These are phyloP conservation scores for Ara ararauna DNA, from an alignment of 2,797 vertebrate genomes.

Conservation along the genomic window DNA sequence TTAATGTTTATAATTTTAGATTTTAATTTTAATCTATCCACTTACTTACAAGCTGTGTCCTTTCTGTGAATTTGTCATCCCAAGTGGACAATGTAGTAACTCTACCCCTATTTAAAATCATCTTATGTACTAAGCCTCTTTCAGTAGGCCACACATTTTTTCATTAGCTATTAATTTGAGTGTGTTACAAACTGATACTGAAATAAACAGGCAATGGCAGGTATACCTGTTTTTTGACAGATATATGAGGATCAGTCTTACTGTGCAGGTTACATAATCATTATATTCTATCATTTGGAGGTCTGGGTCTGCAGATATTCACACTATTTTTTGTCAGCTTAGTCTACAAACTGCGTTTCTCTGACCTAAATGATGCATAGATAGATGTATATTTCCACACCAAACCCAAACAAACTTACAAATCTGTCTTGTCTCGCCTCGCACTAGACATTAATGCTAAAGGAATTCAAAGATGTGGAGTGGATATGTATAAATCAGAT, in stretches of 20 bases:
- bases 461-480: background rate
- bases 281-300: background rate
- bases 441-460: background rate
- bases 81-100: background rate
- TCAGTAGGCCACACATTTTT: background rate
- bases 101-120: background rate
- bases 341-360: background rate
- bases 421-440: background rate
- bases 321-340: background rate
- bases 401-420: background rate
- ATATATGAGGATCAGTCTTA: background rate
- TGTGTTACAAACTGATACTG: background rate
- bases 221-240: background rate
- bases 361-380: background rate
- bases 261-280: background rate
- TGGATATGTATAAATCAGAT: background rate
- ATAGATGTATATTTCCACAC: background rate
- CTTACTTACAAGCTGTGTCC: background rate
- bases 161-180: background rate
- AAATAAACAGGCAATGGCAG: background rate
- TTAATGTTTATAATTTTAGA: background rate
- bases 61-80: background rate
- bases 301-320: background rate
- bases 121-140: background rate
- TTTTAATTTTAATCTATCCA: background rate